Conservation (phyloP, 2,888 invertebrate genomes). For the Alloplasta piceator region DNA sequence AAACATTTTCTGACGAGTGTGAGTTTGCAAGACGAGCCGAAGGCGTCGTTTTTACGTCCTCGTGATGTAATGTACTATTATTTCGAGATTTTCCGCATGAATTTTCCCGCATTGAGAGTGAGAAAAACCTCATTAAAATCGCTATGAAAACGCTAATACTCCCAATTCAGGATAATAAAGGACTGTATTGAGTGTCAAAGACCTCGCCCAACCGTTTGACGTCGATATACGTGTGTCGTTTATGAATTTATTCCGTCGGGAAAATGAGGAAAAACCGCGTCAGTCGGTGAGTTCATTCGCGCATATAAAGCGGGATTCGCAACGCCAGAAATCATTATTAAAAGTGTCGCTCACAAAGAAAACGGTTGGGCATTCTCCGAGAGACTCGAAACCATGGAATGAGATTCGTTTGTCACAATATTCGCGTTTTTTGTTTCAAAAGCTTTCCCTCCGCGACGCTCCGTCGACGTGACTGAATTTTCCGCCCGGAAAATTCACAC, state of each 20-base stretch:
- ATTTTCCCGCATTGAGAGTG: background rate
- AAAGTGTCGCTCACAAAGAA: slow-evolving; percentile 47
- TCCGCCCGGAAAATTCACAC: slow-evolving; percentile 6
- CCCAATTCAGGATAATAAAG: slow-evolving; percentile 39
- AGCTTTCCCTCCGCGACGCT: slow-evolving; percentile 51
- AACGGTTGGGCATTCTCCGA: background rate
- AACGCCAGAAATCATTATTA: slow-evolving; percentile 50
- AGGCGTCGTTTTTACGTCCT: too few relatives aligned
- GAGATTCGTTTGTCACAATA: slow-evolving; percentile 48
- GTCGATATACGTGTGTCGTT: background rate
- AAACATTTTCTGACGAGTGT: too few relatives aligned
- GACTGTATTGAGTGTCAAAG: background rate
- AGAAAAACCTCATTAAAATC: slow-evolving; percentile 36
- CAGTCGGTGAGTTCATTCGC: slow-evolving; percentile 29
- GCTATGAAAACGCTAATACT: slow-evolving; percentile 3
- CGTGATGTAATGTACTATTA: too few relatives aligned
- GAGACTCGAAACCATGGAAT: slow-evolving; percentile 16
- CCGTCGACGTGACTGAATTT: slow-evolving; percentile 14
- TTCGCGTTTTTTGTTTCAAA: slow-evolving; percentile 35
- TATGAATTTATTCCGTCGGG: background rate
- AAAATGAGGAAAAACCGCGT: background rate
- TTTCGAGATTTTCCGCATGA: too few relatives aligned
- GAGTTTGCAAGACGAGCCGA: too few relatives aligned
- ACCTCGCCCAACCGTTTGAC: too few relatives aligned
- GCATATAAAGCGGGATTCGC: background rate